Evolutionary conservation across 2,113 vertebrate genomes (phyloP), one percentile per base, ranked within the genome.

Genomic region (Eclectus roratus): DNA sequence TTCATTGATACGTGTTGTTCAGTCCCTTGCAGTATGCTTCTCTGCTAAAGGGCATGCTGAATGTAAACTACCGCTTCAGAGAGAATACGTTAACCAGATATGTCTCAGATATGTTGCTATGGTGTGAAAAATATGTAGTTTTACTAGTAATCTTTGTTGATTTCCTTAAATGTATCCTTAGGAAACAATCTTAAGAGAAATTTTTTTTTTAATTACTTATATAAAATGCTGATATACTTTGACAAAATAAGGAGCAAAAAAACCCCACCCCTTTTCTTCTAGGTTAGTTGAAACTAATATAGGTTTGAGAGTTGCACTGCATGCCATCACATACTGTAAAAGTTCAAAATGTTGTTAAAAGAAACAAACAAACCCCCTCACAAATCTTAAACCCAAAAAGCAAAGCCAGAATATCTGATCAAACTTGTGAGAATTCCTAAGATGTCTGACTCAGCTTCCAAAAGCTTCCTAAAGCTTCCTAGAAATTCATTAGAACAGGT

Each of bases 51-150:
- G 88, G 71, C 46, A n/a, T n/a, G 1, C 78, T 91, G 78, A 96
- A 96, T 87, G 89, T 97, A 96, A 96, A 96, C 97, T 96, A 70
- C 86, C 29, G 37, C 95, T 95, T 71, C 11, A 81, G 93, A 74
- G 84, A 77, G 74, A 92, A 89, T 97, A 97, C 94, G 82, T 97
- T 98, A 97, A 97, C 93, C 97, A 98, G 97, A 97, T 46, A 46
- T 21, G 94, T 84, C 84, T 94, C 88, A 80, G 56, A 88, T 65
- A 29, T 65, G 97, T 98, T 98, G 95, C 98, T 96, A 97, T 97
- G 97, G 96, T 97, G 92, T 97, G 89, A 96, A 98, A 98, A 98
- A 98, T 98, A 98, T 97, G 98, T 98, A 94, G 97, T 96, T 97
- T 95, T 96, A 55, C 93, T 81, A 96, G 88, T 74, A 77, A 89